Evolutionary conservation across 2,888 invertebrate genomes (phyloP).

Genomic region (Lepetodrilus schrolli): DNA sequence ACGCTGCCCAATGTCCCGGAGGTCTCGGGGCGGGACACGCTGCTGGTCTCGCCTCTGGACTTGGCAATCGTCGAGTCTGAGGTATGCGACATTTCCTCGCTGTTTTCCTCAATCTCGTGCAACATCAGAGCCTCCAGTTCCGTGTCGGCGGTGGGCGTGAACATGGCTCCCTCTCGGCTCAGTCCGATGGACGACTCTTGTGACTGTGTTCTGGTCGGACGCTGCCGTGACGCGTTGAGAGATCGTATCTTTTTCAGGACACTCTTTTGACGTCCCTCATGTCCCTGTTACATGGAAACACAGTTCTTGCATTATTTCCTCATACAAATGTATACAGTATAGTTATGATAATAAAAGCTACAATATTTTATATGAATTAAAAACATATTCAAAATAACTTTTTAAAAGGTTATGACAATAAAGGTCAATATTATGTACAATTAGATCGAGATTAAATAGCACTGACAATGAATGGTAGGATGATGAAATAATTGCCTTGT

Average conservation of each 20-base stretch:
- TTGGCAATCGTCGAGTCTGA: slow-evolving; percentile 36
- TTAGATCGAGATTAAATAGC: no score
- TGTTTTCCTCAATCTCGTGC: slow-evolving; percentile 41
- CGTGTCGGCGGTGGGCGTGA: slow-evolving; percentile 63
- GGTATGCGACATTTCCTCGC: slow-evolving; percentile 36
- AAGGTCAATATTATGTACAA: no score
- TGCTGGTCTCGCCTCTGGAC: slow-evolving; percentile 28
- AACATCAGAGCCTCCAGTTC: slow-evolving; percentile 62
- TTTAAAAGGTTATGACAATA: no score
- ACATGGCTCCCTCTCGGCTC: slow-evolving; percentile 52
- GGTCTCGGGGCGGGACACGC: slow-evolving; percentile 23
- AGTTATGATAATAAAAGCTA: no score
- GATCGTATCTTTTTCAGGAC: slow-evolving; percentile 50
- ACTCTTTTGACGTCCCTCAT: slow-evolving; percentile 43
- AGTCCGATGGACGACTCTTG: background rate
- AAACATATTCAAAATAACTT: no score
- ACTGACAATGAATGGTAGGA: no score
- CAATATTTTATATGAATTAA: no score
- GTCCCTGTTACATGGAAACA: slow-evolving; percentile 45
- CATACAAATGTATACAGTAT: no score
- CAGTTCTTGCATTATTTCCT: no score
- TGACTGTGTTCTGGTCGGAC: background rate
- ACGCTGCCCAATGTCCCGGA: slow-evolving; percentile 31
- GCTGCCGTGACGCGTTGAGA: slow-evolving; percentile 47
- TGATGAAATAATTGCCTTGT: no score